phyloP scores from a whole-genome alignment of 1,140 invertebrate species.

The Nomia melanderi region DNA sequence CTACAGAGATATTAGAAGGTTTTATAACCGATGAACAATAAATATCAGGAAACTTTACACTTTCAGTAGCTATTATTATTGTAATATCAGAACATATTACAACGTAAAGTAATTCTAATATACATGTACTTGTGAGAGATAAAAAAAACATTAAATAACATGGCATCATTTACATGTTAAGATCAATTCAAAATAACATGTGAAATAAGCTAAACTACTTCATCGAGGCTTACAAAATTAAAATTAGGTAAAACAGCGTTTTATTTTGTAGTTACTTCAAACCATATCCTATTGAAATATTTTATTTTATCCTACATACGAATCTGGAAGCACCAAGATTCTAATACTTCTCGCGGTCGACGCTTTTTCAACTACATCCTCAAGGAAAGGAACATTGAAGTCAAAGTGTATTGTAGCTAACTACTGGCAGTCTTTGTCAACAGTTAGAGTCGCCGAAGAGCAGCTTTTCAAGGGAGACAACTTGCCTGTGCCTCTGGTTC shows the following conservation, averaged over 20 bases:
- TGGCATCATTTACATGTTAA: no score
- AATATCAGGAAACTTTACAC: no score
- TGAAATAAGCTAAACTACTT: background rate
- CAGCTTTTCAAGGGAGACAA: conserved; percentile 75
- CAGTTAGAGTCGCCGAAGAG: conserved; percentile 74
- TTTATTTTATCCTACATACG: background rate
- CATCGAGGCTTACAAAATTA: background rate
- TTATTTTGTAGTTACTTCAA: conserved; percentile 14
- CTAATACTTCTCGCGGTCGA: background rate
- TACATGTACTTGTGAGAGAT: background rate
- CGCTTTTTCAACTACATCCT: background rate
- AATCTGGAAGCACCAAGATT: conserved; percentile 21
- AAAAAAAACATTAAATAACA: background rate
- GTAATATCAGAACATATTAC: background rate
- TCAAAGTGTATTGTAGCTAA: background rate
- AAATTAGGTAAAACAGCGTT: background rate
- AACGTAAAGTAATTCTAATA: background rate
- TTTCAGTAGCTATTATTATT: conserved; percentile 9
- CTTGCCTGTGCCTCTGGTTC: conserved; percentile 73
- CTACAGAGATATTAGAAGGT: background rate
- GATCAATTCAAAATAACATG: no score
- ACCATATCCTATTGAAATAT: conserved; percentile 16
- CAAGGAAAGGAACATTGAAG: background rate
- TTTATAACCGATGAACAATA: background rate
- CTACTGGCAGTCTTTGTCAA: conserved; percentile 57